phyloP scores from a whole-genome alignment of 2,113 vertebrate genomes.

The Nyctereutes procyonoides region DNA sequence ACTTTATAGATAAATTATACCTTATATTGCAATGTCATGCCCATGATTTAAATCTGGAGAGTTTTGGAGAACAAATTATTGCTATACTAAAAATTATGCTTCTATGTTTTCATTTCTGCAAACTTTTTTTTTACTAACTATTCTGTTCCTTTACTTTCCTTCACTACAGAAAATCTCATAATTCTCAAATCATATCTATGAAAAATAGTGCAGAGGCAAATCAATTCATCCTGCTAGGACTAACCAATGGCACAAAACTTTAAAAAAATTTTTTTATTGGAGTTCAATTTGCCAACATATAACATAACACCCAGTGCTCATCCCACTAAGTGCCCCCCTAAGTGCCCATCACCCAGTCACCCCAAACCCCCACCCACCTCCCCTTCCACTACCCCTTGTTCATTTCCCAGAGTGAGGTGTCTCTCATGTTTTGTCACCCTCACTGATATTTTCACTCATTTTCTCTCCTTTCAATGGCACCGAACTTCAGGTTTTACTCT shows the following conservation, averaged over 20 bases:
- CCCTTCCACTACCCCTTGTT: too few relatives aligned
- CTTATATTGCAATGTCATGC: background rate
- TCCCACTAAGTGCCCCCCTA: too few relatives aligned
- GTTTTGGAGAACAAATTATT: background rate
- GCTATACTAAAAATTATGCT: background rate
- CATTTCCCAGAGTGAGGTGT: too few relatives aligned
- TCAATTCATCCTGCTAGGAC: background rate
- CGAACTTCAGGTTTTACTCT: background rate
- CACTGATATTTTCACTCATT: too few relatives aligned
- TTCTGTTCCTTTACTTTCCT: background rate
- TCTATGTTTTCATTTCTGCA: background rate
- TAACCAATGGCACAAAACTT: background rate
- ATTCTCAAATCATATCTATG: background rate
- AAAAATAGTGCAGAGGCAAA: background rate
- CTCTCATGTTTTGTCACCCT: too few relatives aligned
- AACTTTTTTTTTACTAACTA: background rate
- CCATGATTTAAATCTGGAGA: background rate
- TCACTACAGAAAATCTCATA: background rate
- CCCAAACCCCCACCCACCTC: too few relatives aligned
- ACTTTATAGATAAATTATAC: background rate
- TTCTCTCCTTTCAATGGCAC: too few relatives aligned
- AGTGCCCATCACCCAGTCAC: too few relatives aligned
- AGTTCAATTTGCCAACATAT: too few relatives aligned
- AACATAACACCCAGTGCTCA: too few relatives aligned
- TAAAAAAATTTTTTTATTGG: too few relatives aligned